Base-by-base conservation (phyloP, 2,888 invertebrate species). In the Tetragnatha montana region DNA sequence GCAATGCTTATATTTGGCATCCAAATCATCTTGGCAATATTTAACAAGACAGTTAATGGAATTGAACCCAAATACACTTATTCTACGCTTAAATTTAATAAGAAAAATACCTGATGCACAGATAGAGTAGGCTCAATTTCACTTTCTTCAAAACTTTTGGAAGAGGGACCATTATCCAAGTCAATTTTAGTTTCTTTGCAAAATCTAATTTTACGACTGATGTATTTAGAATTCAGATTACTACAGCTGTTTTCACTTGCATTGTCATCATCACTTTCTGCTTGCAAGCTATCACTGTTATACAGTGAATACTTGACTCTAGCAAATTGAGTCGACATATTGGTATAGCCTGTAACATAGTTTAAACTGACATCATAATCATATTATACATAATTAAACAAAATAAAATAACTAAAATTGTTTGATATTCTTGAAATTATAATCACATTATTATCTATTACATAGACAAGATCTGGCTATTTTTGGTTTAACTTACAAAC, bases 201-300 rank as follows among this genome's bases (percentile, higher is more conserved):
- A 73, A 70, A 81, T 10, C 71, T 68, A n/a, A 68, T 73, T 76
- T 81, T 85, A 22, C 85, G 22, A 1, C 60, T 76, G 14, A 73
- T 21, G 22, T 81, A 85, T 49, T 81, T 81, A 3, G 81, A 21
- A 17, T 81, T 81, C 8, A 80, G 19, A 68, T 80, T 86, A 35
- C 74, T 86, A 6, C 19, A 35, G 50, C 89, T 89, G 21, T 70
- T 71, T 47, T 76, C 89, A 81, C 88, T 89, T 14, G 49, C 70
- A 70, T 89, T 84, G 81, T 89, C 89, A 75, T 89, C 88, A 76
- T 89, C 88, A 81, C 89, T 89, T 6, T 89, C 85, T 0, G 85
- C 89, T 22, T 85, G 89, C 22, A 85, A 51, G 22, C 85, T 89
- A 17, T 80, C 73, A 35, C 51, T 84, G 21, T 89, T 89, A 21